Conservation (phyloP, 2,888 invertebrate genomes). For the Agrilus cyanescens region DNA sequence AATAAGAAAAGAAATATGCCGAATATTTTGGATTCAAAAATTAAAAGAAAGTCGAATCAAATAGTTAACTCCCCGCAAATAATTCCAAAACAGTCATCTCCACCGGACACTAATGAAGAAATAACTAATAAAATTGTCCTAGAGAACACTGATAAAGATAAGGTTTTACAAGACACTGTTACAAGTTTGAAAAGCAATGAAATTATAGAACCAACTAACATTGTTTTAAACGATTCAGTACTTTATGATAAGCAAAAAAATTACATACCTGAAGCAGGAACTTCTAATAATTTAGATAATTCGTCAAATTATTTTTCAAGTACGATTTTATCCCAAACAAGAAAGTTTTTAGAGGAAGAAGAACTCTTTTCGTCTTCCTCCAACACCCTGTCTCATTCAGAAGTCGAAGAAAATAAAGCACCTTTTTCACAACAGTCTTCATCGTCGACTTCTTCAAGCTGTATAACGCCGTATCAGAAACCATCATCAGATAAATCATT, state of each 20-base stretch:
- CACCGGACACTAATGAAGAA: neutral
- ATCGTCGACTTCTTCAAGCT: no score
- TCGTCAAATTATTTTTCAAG: no score
- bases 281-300: constrained; percentile 15
- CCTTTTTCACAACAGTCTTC: no score
- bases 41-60: neutral
- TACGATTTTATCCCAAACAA: no score
- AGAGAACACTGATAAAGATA: neutral
- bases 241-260: constrained; percentile 23
- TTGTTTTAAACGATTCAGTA: constrained; percentile 13
- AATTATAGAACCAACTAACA: neutral
- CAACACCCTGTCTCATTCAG: no score
- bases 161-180: neutral
- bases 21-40: neutral
- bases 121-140: neutral
- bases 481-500: neutral
- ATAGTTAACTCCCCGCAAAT: no score
- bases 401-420: no score
- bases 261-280: constrained; percentile 21
- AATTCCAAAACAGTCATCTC: neutral
- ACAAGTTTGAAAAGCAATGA: no score
- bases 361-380: no score
- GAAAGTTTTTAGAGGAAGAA: no score
- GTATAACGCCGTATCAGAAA: constrained; percentile 4
- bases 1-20: neutral